These are phyloP conservation scores for Nycticryphes semicollaris DNA, from an alignment of 2,113 vertebrate species.

Conservation along the genomic window DNA sequence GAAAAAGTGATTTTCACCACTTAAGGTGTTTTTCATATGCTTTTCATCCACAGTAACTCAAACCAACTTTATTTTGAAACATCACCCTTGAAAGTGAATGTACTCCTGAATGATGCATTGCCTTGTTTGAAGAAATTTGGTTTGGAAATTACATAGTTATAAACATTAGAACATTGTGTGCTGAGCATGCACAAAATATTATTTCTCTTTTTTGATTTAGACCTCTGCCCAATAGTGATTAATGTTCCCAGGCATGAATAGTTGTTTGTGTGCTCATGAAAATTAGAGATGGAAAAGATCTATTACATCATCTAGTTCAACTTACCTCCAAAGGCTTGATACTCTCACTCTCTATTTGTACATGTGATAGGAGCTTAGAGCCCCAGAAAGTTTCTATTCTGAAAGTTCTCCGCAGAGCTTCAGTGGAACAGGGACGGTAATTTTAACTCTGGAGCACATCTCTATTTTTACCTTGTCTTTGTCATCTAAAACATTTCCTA, in stretches of 20 bases:
- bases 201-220: constrained; percentile 34
- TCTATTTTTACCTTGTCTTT: neutral
- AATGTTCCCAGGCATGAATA: constrained; percentile 11
- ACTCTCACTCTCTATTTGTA: neutral
- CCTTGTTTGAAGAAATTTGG: constrained; percentile 53
- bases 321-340: neutral
- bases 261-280: constrained; percentile 24
- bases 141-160: constrained; percentile 54
- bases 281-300: constrained; percentile 29
- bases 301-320: neutral
- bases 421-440: neutral
- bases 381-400: neutral
- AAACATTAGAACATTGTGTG: constrained; percentile 40
- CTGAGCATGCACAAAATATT: constrained; percentile 33
- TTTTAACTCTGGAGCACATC: neutral
- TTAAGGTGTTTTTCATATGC: neutral
- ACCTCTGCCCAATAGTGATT: constrained; percentile 16
- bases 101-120: constrained; percentile 21
- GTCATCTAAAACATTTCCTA: neutral
- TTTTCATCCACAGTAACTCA: neutral
- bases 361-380: neutral
- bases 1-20: neutral
- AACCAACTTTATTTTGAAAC: constrained; percentile 44
- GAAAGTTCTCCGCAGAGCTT: neutral
- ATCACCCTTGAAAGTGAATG: neutral